phyloP scores from a whole-genome alignment of 2,888 invertebrate genomes.

The Lapara coniferarum region DNA sequence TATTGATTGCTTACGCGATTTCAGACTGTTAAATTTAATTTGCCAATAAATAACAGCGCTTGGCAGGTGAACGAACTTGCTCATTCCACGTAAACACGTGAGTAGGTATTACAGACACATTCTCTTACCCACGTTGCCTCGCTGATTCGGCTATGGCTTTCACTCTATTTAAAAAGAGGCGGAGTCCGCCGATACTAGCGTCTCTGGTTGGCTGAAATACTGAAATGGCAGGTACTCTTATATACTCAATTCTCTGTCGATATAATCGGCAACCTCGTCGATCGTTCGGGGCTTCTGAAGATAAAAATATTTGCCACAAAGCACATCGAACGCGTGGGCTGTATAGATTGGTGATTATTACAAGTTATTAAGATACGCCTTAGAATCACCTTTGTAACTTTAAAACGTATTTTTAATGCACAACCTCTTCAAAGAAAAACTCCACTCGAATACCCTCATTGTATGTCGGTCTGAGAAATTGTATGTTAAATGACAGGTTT shows the following conservation, averaged over 20 bases:
- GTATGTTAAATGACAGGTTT: neutral
- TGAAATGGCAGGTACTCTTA: constrained; percentile 29
- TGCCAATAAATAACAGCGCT: neutral
- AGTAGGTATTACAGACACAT: constrained; percentile 9
- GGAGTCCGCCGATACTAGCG: constrained; percentile 38
- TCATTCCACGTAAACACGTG: neutral
- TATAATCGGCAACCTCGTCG: constrained; percentile 22
- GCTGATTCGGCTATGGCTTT: constrained; percentile 23
- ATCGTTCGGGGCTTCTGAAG: neutral
- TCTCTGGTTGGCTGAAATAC: constrained; percentile 37
- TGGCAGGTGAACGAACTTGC: neutral
- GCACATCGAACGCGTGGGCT: constrained; percentile 3
- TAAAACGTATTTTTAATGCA: neutral
- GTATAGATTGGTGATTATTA: neutral
- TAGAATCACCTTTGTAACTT: neutral
- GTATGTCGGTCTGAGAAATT: neutral
- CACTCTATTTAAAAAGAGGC: constrained; percentile 48
- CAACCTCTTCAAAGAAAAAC: neutral
- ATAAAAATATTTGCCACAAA: neutral
- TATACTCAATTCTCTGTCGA: neutral
- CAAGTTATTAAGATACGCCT: neutral
- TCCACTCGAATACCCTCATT: neutral
- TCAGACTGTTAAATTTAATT: too few relatives aligned
- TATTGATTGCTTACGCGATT: neutral
- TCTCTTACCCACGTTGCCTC: neutral